These are phyloP conservation scores for Gambelia wislizenii DNA, from an alignment of 2,797 vertebrate genomes.

Conservation along the genomic window DNA sequence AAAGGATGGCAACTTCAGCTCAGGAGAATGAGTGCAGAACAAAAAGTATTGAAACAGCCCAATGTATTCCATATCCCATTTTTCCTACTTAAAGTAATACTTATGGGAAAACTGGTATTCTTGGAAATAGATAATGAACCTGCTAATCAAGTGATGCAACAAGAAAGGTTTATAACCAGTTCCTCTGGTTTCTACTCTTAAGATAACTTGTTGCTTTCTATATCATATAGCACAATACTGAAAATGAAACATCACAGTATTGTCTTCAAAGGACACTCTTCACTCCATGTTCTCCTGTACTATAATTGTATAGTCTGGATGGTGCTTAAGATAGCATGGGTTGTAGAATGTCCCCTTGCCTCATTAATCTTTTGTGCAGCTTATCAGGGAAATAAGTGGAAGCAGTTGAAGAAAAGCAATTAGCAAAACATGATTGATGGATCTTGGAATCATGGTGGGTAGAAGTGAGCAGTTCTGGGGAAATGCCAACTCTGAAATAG, in stretches of 20 bases:
- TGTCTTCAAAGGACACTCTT: constrained; percentile 12
- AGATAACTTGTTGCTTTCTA: constrained; percentile 6
- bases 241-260: not conserved
- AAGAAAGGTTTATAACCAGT: not conserved
- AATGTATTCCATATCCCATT: not conserved
- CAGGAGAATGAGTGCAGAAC: not conserved
- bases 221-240: constrained; percentile 38
- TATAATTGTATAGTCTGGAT: constrained; percentile 31
- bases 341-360: not conserved
- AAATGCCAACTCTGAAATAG: not conserved
- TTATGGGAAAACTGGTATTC: not conserved
- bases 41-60: not conserved
- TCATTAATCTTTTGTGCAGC: constrained; percentile 25
- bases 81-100: too few relatives aligned
- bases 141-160: not conserved
- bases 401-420: not conserved
- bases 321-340: constrained; percentile 39
- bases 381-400: constrained; percentile 21
- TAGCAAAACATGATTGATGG: constrained; percentile 20
- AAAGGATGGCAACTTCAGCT: not conserved
- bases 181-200: constrained; percentile 9
- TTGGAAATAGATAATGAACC: not conserved
- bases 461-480: not conserved
- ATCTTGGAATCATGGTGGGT: not conserved
- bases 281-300: constrained; percentile 4